Percentiles rank a stretch among this genome's conserved stretches.
Conservation (phyloP, 2,888 invertebrate species). For the Pyrocoelia pectoralis region DNA sequence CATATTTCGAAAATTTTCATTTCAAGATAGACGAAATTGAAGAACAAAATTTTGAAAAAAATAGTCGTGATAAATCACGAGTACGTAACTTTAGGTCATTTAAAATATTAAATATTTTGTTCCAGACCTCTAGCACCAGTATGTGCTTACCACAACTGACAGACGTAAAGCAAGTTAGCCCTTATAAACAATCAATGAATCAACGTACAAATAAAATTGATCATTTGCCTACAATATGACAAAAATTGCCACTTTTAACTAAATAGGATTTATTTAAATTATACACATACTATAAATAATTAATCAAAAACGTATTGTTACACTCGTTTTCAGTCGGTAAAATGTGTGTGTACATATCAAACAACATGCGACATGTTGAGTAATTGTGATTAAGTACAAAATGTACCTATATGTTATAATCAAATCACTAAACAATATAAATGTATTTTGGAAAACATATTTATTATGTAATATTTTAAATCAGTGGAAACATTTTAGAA, state of each 20-base stretch:
- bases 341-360: constrained; percentile 8
- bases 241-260: constrained; percentile 49
- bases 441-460: no score
- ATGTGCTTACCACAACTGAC: constrained; percentile 75
- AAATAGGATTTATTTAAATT: constrained; percentile 34
- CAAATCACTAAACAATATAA: no score
- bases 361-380: no score
- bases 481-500: no score
- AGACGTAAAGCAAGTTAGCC: constrained; percentile 61
- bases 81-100: no score
- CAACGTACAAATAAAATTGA: constrained; percentile 62
- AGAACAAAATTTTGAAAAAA: constrained; percentile 66
- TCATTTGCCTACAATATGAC: constrained; percentile 81
- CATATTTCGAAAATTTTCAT: constrained; percentile 90
- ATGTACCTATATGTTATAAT: no score
- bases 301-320: neutral
- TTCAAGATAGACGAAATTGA: constrained; percentile 79
- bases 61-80: constrained; percentile 70
- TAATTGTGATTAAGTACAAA: no score
- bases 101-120: no score
- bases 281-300: constrained; percentile 28
- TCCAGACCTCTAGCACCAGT: constrained; percentile 63
- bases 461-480: no score
- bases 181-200: constrained; percentile 56
- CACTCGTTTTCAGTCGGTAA: neutral